Evolutionary conservation across 2,797 vertebrate genomes (phyloP), one percentile per base, ranked within the genome.

Genomic region (Poecile montanus): DNA sequence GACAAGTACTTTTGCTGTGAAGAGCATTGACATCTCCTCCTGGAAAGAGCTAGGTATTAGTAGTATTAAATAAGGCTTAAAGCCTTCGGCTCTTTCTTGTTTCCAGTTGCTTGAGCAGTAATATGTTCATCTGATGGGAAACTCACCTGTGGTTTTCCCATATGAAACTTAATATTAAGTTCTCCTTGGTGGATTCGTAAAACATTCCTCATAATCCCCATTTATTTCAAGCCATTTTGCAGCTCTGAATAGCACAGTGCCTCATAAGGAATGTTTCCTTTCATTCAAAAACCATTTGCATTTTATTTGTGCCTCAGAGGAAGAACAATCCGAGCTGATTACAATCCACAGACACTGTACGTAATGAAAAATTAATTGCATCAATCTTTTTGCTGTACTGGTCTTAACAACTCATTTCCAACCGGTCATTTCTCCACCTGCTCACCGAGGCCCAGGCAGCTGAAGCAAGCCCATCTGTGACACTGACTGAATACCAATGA

Each of bases 361-460:
- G 45, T 98, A 98, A 98, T 98, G 98, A 98, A 98, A 98, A 98
- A 98, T 98, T 98, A 98, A 98, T 98, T 98, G 96, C 97, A 97
- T 98, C 98, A 98, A 97, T 98, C 98, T 98, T 98, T 98, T 98
- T 97, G 96, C 97, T 98, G 97, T 98, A 97, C 96, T 96, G 91
- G 97, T 97, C 96, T 98, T 97, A 98, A 98, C 98, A 98, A 98
- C 97, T 98, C 97, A 98, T 99, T 98, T 98, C 97, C 97, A 96
- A 92, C 94, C 85, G 97, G 98, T 98, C 98, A 98, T 97, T 98
- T 97, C 96, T 92, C 97, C 98, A 98, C 98, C 98, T 98, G 98
- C 98, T 98, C 97, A 96, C 96, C 38, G 11, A 71, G 83, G 92
- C 88, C 83, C 80, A 93, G 85, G 97, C 97, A 97, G 97, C 97